Evolutionary conservation across 2,888 invertebrate genomes (phyloP), one percentile per base, ranked within the genome.

Genomic region (Rhaphigaster nebulosa): DNA sequence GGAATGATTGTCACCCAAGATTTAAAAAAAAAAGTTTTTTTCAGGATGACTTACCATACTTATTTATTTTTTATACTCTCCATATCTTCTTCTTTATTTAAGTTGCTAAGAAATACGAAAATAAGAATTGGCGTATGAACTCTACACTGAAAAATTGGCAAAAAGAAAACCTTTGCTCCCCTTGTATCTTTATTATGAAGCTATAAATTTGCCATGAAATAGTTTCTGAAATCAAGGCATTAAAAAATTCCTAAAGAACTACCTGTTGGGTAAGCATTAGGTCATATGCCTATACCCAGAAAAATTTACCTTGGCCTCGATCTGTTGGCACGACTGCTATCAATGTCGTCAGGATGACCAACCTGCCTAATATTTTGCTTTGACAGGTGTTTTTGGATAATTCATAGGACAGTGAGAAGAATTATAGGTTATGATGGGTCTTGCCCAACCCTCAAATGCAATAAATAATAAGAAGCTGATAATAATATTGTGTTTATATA

Each of bases 161-260:
- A 13, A 29, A 10, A 3, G 12, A 8, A 60, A n/a, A 60, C n/a
- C 60, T 29, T 60, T 38, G 1, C 34, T 5, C 29, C n/a, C 2
- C 20, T 76, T 6, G 34, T 38, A 3, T 38, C 0, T 76, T 20
- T 76, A 38, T 20, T 38, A 23, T 76, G 38, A 38, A 38, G 8
- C 29, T 10, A 38, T 76, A 38, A 60, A 76, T 76, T 76, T 76
- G 18, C 20, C 38, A 76, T 20, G 70, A 38, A 38, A 29, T 18
- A 38, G 34, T 3, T 20, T 8, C 38, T 34, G 38, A 34, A 76
- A 76, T 38, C 20, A 15, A 76, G 70, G 20, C 23, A 76, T 76
- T 76, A 76, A 76, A 76, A 76, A 76, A 76, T 76, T 76, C 70
- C 70, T 76, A 76, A 76, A 76, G 38, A 76, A 76, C 38, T 38